These are phyloP conservation scores for Sinelater perroti DNA, from an alignment of 2,888 invertebrate genomes.

Conservation along the genomic window DNA sequence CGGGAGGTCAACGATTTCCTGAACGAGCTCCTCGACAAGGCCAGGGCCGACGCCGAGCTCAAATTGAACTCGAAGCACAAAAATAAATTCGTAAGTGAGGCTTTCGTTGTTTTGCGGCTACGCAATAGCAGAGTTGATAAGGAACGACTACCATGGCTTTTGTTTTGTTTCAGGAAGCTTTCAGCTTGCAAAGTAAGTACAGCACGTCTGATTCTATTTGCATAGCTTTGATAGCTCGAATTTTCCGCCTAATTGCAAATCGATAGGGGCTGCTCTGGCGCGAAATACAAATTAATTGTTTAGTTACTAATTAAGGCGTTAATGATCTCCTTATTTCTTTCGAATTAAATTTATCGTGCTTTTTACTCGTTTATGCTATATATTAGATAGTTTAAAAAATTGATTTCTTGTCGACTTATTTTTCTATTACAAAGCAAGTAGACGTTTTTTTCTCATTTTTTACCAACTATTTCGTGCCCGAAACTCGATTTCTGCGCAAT, in stretches of 20 bases:
- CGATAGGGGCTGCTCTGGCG: background rate
- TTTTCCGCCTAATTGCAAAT: constrained; percentile 14
- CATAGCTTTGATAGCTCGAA: constrained; percentile 2
- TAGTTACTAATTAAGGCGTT: too few species aligned
- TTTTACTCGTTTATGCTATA: too few species aligned
- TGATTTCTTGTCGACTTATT: too few species aligned
- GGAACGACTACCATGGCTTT: too few species aligned
- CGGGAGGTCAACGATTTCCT: constrained; percentile 57
- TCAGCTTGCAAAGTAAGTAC: constrained; percentile 57
- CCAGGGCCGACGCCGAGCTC: constrained; percentile 55
- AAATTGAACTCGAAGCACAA: constrained; percentile 49
- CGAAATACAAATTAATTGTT: background rate
- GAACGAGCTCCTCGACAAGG: constrained; percentile 57
- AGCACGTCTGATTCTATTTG: too few species aligned
- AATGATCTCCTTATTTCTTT: too few species aligned
- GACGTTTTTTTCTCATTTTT: too few species aligned
- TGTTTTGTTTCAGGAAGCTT: constrained; percentile 49
- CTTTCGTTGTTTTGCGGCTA: background rate
- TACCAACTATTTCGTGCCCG: background rate
- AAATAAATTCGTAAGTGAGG: constrained; percentile 53
- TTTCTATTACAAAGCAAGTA: too few species aligned
- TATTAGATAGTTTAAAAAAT: too few species aligned
- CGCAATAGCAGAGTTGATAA: constrained; percentile 5
- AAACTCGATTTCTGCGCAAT: background rate
- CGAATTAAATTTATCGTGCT: too few species aligned